phyloP scores from a whole-genome alignment of 2,113 vertebrate species.

The Lepus americanus region DNA sequence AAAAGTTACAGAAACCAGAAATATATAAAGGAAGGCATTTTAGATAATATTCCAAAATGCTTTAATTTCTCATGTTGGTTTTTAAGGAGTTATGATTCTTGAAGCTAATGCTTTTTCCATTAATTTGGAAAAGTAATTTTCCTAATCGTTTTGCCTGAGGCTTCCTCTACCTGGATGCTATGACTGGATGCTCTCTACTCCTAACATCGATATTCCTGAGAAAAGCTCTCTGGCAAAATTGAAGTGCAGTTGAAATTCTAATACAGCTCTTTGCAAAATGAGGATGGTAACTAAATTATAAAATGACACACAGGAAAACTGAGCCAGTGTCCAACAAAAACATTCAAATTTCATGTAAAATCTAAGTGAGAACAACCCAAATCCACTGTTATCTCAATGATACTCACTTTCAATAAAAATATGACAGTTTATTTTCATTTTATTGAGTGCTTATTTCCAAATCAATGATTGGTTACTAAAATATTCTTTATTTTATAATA shows the following conservation, averaged over 20 bases:
- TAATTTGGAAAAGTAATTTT: conserved; percentile 24
- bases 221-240: conserved; percentile 8
- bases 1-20: conserved; percentile 4
- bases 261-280: not conserved
- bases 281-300: not conserved
- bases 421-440: not conserved
- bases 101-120: not conserved
- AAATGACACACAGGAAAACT: not conserved
- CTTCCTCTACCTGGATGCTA: not conserved
- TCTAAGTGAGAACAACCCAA: not conserved
- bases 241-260: not conserved
- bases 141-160: not conserved
- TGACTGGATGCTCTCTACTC: not conserved
- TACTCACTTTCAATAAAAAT: conserved; percentile 19
- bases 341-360: not conserved
- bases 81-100: conserved; percentile 19
- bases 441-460: not conserved
- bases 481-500: conserved; percentile 1
- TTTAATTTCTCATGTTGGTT: conserved; percentile 36
- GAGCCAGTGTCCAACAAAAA: not conserved
- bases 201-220: not conserved
- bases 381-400: not conserved
- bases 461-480: not conserved
- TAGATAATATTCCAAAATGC: conserved; percentile 29
- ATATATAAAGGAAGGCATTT: not conserved